Percentiles rank a stretch among this genome's conserved stretches.
Evolutionary conservation across 1,140 invertebrate species (phyloP).

Genomic region (Mizuhopecten yessoensis): DNA sequence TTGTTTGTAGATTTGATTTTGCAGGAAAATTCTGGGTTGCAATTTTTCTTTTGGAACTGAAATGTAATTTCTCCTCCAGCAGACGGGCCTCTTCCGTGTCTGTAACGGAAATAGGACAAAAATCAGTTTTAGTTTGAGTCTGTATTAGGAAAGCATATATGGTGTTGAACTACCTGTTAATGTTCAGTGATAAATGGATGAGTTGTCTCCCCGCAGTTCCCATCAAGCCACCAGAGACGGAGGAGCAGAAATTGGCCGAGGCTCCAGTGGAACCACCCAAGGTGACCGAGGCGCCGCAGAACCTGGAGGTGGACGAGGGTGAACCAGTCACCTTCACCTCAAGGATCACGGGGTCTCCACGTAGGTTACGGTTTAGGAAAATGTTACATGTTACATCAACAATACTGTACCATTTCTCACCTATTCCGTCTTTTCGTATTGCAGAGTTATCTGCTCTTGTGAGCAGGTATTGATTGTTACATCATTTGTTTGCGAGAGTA

Average conservation of each 20-base stretch:
- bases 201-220: slow-evolving; percentile 66
- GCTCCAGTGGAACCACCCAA: slow-evolving; percentile 65
- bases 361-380: slow-evolving; percentile 64
- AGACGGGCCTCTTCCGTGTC: slow-evolving; percentile 75
- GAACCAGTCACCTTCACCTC: slow-evolving; percentile 78
- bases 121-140: too few relatives aligned
- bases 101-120: slow-evolving; percentile 51
- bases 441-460: too few relatives aligned
- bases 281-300: slow-evolving; percentile 69
- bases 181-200: not conserved
- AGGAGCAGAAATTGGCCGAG: slow-evolving; percentile 58
- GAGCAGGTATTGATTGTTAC: too few relatives aligned
- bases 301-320: slow-evolving; percentile 77
- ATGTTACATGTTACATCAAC: too few relatives aligned
- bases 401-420: too few relatives aligned
- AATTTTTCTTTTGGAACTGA: too few relatives aligned
- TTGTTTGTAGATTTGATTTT: not conserved
- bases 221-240: slow-evolving; percentile 66
- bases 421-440: too few relatives aligned
- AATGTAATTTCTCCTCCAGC: slow-evolving; percentile 73
- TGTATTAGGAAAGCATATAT: too few relatives aligned
- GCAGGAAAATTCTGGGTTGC: too few relatives aligned
- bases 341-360: slow-evolving; percentile 76
- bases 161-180: too few relatives aligned
- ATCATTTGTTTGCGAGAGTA: too few relatives aligned